Evolutionary conservation across 1,140 invertebrate genomes (phyloP).

Genomic region (Drosophila ogumai): DNA sequence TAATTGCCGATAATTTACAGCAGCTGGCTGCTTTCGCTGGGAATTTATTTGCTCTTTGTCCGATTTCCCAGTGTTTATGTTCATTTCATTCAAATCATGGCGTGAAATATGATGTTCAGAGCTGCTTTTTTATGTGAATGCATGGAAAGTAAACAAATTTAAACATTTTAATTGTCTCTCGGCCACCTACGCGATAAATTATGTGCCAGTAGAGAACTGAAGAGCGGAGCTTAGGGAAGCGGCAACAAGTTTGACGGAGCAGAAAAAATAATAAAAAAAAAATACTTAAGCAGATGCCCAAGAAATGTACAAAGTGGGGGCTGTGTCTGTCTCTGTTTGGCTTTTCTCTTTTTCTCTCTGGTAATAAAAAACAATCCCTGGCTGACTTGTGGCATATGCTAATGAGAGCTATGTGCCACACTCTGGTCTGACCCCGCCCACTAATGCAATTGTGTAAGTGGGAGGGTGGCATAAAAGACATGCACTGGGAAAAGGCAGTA

Average conservation of each 20-base stretch:
- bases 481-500: conserved; percentile 2
- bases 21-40: conserved; percentile 36
- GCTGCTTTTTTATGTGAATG: neutral
- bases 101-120: conserved; percentile 15
- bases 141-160: conserved; percentile 29
- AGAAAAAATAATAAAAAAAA: neutral
- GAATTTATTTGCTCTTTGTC: conserved; percentile 33
- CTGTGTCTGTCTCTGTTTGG: neutral
- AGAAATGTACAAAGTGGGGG: conserved; percentile 45
- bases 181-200: conserved; percentile 17
- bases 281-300: conserved; percentile 20
- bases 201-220: neutral
- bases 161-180: conserved; percentile 40
- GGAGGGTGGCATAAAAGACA: conserved; percentile 11
- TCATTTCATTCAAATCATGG: conserved; percentile 20
- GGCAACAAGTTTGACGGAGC: conserved; percentile 22
- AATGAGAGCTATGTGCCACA: conserved; percentile 66
- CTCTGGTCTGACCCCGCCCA: conserved; percentile 15
- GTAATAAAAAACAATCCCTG: conserved; percentile 47
- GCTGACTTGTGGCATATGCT: conserved; percentile 77
- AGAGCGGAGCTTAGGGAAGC: neutral
- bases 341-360: neutral
- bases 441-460: conserved; percentile 45
- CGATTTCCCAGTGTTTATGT: conserved; percentile 13
- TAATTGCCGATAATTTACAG: conserved; percentile 67